These are phyloP conservation scores for Calephelis virginiensis DNA, from an alignment of 1,140 invertebrate genomes.

Conservation along the genomic window DNA sequence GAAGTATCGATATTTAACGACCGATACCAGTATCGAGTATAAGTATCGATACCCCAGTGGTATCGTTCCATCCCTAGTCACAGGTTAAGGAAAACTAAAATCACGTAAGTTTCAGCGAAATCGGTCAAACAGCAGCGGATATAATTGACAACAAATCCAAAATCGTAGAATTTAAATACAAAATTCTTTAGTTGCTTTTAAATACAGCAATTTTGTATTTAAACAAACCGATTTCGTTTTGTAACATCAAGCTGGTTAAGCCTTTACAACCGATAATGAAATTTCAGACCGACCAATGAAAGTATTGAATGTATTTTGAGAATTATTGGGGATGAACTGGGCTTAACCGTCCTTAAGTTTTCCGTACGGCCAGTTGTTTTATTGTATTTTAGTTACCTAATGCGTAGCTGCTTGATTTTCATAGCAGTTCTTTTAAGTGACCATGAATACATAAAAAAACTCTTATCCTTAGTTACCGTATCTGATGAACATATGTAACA, in stretches of 20 bases:
- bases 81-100: no score
- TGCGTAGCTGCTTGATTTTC: no score
- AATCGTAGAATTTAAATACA: neutral
- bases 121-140: neutral
- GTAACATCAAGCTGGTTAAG: neutral
- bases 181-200: neutral
- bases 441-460: no score
- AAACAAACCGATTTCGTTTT: conserved; percentile 1
- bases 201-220: neutral
- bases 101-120: no score
- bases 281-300: conserved; percentile 6
- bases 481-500: no score
- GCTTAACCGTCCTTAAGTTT: neutral
- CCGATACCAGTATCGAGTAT: no score
- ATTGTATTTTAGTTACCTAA: neutral
- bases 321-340: conserved; percentile 11
- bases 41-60: no score
- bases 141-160: neutral
- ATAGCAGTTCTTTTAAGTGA: no score
- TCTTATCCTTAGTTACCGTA: no score
- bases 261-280: conserved; percentile 12
- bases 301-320: conserved; percentile 15
- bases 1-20: no score
- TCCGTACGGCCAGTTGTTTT: neutral
- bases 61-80: no score